These are phyloP conservation scores for Riptortus pedestris DNA, from an alignment of 1,140 invertebrate genomes.

Conservation along the genomic window DNA sequence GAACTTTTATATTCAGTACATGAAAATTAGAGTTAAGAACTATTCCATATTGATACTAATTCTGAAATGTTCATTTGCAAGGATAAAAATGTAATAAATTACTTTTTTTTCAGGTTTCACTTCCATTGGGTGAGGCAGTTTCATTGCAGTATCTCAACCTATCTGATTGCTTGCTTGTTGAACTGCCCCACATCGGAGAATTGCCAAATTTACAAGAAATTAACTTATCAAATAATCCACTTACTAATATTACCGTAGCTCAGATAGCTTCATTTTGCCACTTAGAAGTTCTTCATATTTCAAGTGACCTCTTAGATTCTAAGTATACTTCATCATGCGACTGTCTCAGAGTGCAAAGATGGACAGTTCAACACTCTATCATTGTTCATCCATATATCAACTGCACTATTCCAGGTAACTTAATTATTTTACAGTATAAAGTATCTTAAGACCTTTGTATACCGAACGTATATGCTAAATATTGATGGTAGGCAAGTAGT, in stretches of 20 bases:
- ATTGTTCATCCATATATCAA: constrained; percentile 22
- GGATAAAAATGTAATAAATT: not conserved
- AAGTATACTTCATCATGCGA: constrained; percentile 20
- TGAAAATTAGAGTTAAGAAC: not conserved
- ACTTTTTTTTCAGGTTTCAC: not conserved
- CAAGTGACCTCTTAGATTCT: constrained; percentile 6
- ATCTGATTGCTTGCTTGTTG: constrained; percentile 20
- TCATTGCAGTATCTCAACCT: constrained; percentile 19
- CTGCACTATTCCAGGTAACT: constrained; percentile 24
- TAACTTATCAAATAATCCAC: constrained; percentile 27
- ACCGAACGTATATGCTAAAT: too few species aligned
- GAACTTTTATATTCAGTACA: not conserved
- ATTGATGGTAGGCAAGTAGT: too few species aligned
- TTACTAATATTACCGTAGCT: constrained; percentile 21
- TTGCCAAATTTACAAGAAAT: constrained; percentile 28
- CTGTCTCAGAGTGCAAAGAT: constrained; percentile 19
- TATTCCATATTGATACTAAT: too few species aligned
- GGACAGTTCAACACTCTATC: constrained; percentile 24
- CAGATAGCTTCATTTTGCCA: constrained; percentile 28
- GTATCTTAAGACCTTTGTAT: not conserved
- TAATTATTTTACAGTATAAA: not conserved
- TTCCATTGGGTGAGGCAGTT: not conserved
- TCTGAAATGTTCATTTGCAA: too few species aligned
- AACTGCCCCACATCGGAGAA: constrained; percentile 27
- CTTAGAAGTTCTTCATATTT: constrained; percentile 23